These are phyloP conservation scores for Limnephilus auricula DNA, from an alignment of 2,888 invertebrate genomes.

Conservation along the genomic window DNA sequence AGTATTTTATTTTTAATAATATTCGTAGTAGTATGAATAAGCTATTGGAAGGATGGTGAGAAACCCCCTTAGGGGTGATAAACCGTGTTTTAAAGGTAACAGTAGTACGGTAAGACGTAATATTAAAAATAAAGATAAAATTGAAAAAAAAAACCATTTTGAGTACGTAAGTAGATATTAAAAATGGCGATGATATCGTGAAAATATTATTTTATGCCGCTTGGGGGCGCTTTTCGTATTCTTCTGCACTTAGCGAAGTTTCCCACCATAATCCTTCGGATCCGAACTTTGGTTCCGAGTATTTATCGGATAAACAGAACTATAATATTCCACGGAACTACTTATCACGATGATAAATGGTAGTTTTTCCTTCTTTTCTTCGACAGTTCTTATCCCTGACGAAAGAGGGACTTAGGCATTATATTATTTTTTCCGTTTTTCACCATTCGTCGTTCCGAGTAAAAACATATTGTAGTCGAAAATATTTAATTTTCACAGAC, in stretches of 20 bases:
- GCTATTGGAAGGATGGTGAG: too few relatives aligned
- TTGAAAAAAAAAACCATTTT: too few relatives aligned
- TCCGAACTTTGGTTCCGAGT: constrained; percentile 17
- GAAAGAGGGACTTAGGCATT: neutral
- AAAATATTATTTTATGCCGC: neutral
- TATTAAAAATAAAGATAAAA: too few relatives aligned
- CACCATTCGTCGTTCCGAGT: neutral
- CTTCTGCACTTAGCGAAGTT: constrained; percentile 11
- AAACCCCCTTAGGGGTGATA: too few relatives aligned
- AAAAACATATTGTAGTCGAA: neutral
- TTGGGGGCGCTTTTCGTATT: neutral
- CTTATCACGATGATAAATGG: constrained; percentile 28
- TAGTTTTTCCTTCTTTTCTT: neutral
- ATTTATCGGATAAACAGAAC: constrained; percentile 18
- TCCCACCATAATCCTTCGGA: constrained; percentile 11
- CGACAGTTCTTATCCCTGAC: neutral
- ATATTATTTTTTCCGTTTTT: neutral
- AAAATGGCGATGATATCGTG: neutral
- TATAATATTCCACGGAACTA: neutral
- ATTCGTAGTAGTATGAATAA: too few relatives aligned
- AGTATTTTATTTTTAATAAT: too few relatives aligned
- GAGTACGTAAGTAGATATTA: neutral
- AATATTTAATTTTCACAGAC: neutral
- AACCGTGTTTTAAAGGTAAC: too few relatives aligned
- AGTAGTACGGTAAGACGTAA: too few relatives aligned